Evolutionary conservation across 2,113 vertebrate species (phyloP).

Genomic region (Erinaceus europaeus): DNA sequence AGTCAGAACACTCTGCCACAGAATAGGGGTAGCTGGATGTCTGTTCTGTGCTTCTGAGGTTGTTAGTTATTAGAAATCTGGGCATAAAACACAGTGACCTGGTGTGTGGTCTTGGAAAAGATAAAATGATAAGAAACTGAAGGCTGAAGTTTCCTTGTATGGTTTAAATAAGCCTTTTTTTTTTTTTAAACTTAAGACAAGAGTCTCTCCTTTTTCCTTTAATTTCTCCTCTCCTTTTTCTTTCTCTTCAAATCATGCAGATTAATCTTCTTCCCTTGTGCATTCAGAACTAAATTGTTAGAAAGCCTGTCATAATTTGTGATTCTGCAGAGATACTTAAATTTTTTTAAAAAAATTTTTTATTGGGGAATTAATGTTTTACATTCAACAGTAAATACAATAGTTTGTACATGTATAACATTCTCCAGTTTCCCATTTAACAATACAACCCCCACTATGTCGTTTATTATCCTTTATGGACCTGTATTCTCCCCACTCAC

Average conservation of each 20-base stretch:
- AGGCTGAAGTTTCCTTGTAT: constrained; percentile 1
- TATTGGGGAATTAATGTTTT: too few relatives aligned
- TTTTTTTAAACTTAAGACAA: too few relatives aligned
- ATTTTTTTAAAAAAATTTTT: neutral
- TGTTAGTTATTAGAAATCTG: neutral
- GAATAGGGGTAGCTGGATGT: neutral
- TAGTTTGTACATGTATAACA: too few relatives aligned
- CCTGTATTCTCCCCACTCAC: too few relatives aligned
- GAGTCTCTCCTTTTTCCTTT: neutral
- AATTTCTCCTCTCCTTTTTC: neutral
- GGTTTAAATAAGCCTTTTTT: too few relatives aligned
- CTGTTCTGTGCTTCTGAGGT: neutral
- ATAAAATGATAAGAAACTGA: neutral
- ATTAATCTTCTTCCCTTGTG: neutral
- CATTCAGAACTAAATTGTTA: neutral
- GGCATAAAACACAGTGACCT: neutral
- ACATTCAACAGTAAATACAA: too few relatives aligned
- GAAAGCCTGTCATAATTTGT: neutral
- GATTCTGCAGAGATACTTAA: neutral
- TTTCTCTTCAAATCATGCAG: neutral
- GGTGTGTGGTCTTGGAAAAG: neutral
- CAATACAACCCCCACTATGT: too few relatives aligned
- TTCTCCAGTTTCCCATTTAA: too few relatives aligned
- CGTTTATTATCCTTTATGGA: too few relatives aligned
- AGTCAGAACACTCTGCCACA: neutral